Percentiles rank a stretch among this genome's conserved stretches.
Conservation (phyloP, 2,113 vertebrate genomes). For the Nothocercus julius region DNA sequence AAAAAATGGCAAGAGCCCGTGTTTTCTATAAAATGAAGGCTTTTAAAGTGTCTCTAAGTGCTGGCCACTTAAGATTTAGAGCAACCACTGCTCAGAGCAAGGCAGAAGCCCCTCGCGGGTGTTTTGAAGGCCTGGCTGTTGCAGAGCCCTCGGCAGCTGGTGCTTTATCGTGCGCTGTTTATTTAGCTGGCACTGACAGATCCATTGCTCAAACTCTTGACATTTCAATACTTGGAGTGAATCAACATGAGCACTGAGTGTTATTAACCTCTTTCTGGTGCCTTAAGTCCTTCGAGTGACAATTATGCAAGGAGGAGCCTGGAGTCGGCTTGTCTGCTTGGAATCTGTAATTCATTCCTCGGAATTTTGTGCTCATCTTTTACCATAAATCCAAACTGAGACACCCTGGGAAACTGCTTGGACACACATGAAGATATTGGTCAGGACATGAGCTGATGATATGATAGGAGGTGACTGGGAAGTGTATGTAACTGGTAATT, state of each 20-base stretch:
- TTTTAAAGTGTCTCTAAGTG: not conserved
- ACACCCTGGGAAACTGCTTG: not conserved
- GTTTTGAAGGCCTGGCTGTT: fast-evolving
- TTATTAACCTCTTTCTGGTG: not conserved
- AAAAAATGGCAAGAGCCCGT: not conserved
- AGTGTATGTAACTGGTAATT: not conserved
- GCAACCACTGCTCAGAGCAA: fast-evolving
- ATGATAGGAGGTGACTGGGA: not conserved
- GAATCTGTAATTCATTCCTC: not conserved
- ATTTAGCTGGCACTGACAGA: not conserved
- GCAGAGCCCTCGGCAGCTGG: not conserved
- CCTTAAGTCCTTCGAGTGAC: not conserved
- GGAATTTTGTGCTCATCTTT: not conserved
- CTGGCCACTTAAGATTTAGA: not conserved
- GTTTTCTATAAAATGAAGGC: not conserved
- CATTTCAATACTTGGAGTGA: not conserved
- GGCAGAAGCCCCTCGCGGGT: fast-evolving
- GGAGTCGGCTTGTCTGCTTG: conserved; percentile 19
- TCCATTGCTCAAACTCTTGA: not conserved
- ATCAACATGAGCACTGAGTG: not conserved
- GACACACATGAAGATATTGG: not conserved
- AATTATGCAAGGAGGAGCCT: not conserved
- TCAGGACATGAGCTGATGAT: not conserved
- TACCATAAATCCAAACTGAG: not conserved
- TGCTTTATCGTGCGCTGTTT: fast-evolving